Conservation (phyloP, 2,888 invertebrate genomes). For the Drosophila austrosaltans region DNA sequence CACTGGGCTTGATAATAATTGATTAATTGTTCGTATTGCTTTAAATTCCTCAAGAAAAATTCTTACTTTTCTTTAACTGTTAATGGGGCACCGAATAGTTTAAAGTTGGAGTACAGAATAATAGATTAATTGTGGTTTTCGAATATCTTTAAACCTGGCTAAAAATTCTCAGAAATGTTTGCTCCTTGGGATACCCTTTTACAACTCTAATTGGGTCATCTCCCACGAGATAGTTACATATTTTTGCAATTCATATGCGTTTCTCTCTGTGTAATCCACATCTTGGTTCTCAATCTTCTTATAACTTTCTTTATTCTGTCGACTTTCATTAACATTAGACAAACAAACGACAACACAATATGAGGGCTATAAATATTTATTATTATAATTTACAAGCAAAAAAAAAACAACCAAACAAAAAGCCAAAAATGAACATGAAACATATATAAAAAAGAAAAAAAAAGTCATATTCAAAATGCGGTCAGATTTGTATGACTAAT, state of each 20-base stretch:
- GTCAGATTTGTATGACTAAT: slow-evolving; percentile 62
- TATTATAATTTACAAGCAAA: slow-evolving; percentile 41
- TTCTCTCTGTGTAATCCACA: neutral
- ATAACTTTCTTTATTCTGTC: slow-evolving; percentile 60
- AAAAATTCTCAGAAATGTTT: no score
- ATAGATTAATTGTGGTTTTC: no score
- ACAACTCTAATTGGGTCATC: neutral
- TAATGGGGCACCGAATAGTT: no score
- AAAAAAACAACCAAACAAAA: neutral
- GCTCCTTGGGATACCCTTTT: no score
- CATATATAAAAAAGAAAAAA: slow-evolving; percentile 17
- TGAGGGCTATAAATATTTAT: slow-evolving; percentile 59
- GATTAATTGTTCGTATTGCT: no score
- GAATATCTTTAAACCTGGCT: no score
- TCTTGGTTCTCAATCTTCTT: slow-evolving; percentile 3
- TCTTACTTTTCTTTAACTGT: no score
- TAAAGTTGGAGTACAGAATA: no score
- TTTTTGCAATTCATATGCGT: neutral
- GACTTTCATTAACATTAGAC: slow-evolving; percentile 44
- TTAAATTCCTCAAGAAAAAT: no score
- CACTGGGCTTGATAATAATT: no score
- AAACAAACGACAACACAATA: slow-evolving; percentile 26
- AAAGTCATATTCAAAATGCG: slow-evolving; percentile 50
- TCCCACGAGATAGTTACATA: neutral
- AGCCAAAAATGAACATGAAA: slow-evolving; percentile 3